Percentiles rank a stretch among this genome's conserved stretches.
Evolutionary conservation across 2,113 vertebrate genomes (phyloP).

Genomic region (Ophthalmolycus amberensis): DNA sequence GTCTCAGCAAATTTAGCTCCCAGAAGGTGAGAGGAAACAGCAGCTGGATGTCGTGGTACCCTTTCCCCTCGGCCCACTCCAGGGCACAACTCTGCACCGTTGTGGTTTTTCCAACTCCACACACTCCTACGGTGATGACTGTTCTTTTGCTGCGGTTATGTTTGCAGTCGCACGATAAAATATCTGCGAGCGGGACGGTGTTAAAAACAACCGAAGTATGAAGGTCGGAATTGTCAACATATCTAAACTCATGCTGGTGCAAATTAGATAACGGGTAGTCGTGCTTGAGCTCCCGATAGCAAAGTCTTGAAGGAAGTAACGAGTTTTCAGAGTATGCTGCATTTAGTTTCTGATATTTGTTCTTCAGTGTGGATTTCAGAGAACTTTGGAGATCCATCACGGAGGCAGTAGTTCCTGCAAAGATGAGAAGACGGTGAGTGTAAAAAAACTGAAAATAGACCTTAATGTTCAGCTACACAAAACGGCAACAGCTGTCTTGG

Average conservation of each 20-base stretch:
- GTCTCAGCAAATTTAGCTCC: slow-evolving; percentile 52
- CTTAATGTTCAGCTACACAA: neutral
- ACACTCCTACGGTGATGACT: slow-evolving; percentile 48
- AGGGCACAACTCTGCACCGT: slow-evolving; percentile 51
- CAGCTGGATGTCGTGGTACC: slow-evolving; percentile 20
- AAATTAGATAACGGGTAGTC: neutral
- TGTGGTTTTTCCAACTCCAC: slow-evolving; percentile 65
- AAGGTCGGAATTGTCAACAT: slow-evolving; percentile 26
- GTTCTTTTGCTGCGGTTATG: slow-evolving; percentile 16
- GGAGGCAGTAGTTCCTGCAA: slow-evolving; percentile 24
- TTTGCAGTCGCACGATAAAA: slow-evolving; percentile 38
- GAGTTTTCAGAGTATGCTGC: accelerated
- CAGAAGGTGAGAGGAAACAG: slow-evolving; percentile 63
- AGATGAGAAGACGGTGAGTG: neutral
- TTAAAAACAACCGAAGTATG: accelerated
- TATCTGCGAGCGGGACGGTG: neutral
- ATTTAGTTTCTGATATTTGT: slow-evolving; percentile 50
- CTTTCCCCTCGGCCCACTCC: slow-evolving; percentile 54
- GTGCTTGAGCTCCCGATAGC: neutral
- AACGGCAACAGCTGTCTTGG: neutral
- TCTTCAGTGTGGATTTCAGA: slow-evolving; percentile 38
- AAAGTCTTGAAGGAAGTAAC: slow-evolving; percentile 24
- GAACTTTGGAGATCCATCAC: slow-evolving; percentile 31
- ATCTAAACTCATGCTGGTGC: slow-evolving; percentile 31
- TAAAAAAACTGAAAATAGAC: neutral